Conservation (phyloP, 2,888 invertebrate genomes). For the Hecatera dysodea region DNA sequence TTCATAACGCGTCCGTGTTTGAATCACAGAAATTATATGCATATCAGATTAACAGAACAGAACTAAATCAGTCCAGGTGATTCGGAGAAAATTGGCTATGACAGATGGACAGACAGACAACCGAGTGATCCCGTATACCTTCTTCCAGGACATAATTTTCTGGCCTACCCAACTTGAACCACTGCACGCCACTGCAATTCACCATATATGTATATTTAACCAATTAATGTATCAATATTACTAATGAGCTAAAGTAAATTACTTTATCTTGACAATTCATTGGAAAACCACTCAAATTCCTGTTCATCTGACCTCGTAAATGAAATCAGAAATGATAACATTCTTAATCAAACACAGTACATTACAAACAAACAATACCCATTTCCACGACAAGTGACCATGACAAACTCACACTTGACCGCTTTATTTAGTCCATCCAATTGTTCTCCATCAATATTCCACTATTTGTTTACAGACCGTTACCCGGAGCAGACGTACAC, state of each 20-base stretch:
- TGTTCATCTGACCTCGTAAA: not conserved
- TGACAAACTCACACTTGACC: constrained; percentile 22
- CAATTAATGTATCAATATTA: not conserved
- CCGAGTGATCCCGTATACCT: too few relatives aligned
- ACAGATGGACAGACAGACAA: too few relatives aligned
- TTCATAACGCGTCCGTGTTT: too few relatives aligned
- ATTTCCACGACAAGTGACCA: constrained; percentile 1
- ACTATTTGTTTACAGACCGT: constrained; percentile 39
- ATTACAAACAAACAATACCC: constrained; percentile 16
- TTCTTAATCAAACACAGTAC: constrained; percentile 13
- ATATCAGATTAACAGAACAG: too few relatives aligned
- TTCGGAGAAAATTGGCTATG: too few relatives aligned
- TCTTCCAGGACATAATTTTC: too few relatives aligned
- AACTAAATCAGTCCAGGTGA: too few relatives aligned
- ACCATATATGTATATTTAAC: too few relatives aligned
- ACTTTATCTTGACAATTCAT: not conserved
- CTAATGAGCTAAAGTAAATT: not conserved
- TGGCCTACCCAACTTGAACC: too few relatives aligned
- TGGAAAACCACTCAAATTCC: not conserved
- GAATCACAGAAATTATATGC: too few relatives aligned
- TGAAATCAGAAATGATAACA: constrained; percentile 13
- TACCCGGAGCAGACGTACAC: constrained; percentile 34
- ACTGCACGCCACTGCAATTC: not conserved
- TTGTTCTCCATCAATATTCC: constrained; percentile 25
- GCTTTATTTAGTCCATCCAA: constrained; percentile 19